Percentiles rank a stretch among this genome's conserved stretches.
Evolutionary conservation across 2,888 invertebrate species (phyloP).

Genomic region (Lasioglossum calceatum): DNA sequence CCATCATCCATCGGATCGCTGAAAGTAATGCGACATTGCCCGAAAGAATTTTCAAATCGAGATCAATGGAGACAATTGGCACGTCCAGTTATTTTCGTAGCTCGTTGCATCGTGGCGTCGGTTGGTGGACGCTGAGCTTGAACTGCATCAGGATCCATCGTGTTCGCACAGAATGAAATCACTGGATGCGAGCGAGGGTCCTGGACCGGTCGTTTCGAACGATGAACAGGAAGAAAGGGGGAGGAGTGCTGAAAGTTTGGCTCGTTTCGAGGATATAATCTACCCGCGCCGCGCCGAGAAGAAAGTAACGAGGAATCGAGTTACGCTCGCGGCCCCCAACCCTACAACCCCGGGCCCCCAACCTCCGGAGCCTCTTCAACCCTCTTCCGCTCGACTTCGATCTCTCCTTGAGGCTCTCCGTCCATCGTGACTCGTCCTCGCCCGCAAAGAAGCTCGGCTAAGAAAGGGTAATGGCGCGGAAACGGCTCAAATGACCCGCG

Average conservation of each 20-base stretch:
- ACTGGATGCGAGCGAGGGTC: slow-evolving; percentile 38
- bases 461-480: slow-evolving; percentile 83
- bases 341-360: slow-evolving; percentile 18
- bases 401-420: slow-evolving; percentile 45
- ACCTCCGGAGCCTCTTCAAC: slow-evolving; percentile 35
- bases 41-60: background rate
- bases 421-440: slow-evolving; percentile 42
- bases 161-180: slow-evolving; percentile 46
- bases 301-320: slow-evolving; percentile 75
- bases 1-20: background rate
- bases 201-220: slow-evolving; percentile 53
- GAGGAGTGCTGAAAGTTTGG: slow-evolving; percentile 56
- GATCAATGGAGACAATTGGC: background rate
- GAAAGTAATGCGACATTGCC: background rate
- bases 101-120: background rate
- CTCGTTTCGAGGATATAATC: slow-evolving; percentile 73
- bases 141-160: slow-evolving; percentile 11
- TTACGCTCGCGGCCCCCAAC: slow-evolving; percentile 64
- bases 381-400: slow-evolving; percentile 60
- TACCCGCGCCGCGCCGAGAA: slow-evolving; percentile 59
- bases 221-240: slow-evolving; percentile 58
- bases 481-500: slow-evolving; percentile 84
- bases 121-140: background rate
- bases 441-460: slow-evolving; percentile 70
- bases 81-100: background rate